Percentiles rank a stretch among this genome's conserved stretches.
Conservation (phyloP, 2,797 vertebrate genomes). For the Clamator glandarius region DNA sequence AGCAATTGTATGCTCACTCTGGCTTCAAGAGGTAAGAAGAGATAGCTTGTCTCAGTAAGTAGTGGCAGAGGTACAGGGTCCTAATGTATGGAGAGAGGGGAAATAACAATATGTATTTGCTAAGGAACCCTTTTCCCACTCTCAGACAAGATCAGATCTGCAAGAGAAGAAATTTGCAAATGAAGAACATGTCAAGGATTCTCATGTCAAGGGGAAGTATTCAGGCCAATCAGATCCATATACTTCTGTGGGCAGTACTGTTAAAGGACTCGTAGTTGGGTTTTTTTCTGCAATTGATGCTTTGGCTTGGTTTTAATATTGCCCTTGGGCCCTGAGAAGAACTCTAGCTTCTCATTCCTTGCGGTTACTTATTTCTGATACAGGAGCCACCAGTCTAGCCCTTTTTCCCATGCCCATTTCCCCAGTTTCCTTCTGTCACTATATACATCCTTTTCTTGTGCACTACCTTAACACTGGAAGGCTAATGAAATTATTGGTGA, state of each 20-base stretch:
- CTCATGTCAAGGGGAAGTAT: neutral
- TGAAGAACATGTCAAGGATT: neutral
- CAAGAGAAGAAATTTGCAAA: neutral
- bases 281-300: neutral
- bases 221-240: neutral
- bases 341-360: neutral
- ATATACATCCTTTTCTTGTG: neutral
- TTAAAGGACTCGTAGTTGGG: too few relatives aligned
- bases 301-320: neutral
- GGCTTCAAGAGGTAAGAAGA: conserved; percentile 77
- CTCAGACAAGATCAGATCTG: neutral
- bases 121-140: neutral
- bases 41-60: neutral
- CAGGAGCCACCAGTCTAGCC: neutral
- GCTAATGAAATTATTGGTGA: neutral
- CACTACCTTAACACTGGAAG: neutral
- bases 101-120: neutral
- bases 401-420: neutral
- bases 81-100: neutral
- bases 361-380: neutral
- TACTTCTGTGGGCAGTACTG: neutral
- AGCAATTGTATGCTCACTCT: conserved; percentile 80
- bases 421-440: neutral
- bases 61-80: neutral
- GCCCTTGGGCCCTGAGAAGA: neutral